phyloP scores from a whole-genome alignment of 2,113 vertebrate species.

The Rhombomys opimus region DNA sequence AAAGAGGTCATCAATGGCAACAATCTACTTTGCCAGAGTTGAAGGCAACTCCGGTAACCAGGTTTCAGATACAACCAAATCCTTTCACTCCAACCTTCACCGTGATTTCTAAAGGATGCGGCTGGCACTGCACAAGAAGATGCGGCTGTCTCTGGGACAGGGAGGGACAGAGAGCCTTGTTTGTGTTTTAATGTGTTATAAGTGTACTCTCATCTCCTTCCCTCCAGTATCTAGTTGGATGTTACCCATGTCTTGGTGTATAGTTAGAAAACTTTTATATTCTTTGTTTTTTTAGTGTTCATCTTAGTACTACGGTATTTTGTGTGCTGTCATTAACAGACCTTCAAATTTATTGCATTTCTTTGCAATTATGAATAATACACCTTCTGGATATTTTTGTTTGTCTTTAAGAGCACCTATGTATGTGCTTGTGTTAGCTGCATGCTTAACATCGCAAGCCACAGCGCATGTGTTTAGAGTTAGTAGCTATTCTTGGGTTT shows the following conservation, averaged over 20 bases:
- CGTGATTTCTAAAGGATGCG: no score
- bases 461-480: neutral
- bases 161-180: neutral
- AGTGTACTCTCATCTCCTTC: neutral
- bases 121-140: no score
- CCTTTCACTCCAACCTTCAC: no score
- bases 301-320: neutral
- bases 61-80: no score
- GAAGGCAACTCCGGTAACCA: no score
- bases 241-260: neutral
- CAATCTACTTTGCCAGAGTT: no score
- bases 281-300: neutral
- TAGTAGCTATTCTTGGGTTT: neutral
- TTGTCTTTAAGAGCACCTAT: neutral
- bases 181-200: neutral
- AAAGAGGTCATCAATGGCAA: no score
- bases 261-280: neutral
- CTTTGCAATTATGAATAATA: neutral
- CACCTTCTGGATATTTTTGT: neutral
- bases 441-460: neutral
- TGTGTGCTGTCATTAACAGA: neutral
- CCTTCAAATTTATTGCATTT: neutral
- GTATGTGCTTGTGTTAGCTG: neutral
- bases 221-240: neutral
- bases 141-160: no score